A percentile compares a stretch with the other conserved stretches of the same genome.
phyloP scores from a whole-genome alignment of 2,113 vertebrate genomes.

The Chinchilla lanigera region DNA sequence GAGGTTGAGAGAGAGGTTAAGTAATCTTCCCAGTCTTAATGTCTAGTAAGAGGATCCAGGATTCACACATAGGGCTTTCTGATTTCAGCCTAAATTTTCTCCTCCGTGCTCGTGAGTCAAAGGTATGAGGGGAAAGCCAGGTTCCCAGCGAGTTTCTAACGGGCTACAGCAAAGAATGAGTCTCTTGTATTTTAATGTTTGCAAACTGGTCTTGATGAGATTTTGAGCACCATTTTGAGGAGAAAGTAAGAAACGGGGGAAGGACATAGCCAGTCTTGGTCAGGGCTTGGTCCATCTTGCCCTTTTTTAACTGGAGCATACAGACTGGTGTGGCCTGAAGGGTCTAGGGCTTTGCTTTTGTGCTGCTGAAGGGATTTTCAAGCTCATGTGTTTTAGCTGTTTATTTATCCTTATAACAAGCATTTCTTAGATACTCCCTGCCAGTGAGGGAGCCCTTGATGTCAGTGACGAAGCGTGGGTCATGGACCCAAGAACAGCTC shows the following conservation, averaged over 20 bases:
- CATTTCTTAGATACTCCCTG: neutral
- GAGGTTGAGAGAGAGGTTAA: constrained; percentile 62
- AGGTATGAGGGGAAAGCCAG: neutral
- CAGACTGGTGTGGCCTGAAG: neutral
- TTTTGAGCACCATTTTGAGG: neutral
- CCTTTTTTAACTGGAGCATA: neutral
- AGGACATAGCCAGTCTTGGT: no score
- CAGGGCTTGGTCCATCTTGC: no score
- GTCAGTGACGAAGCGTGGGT: neutral
- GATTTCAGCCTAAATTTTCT: neutral
- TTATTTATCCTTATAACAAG: neutral
- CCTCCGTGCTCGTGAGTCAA: neutral
- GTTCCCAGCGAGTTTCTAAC: neutral
- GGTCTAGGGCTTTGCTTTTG: neutral
- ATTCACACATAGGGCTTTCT: neutral
- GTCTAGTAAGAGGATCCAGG: neutral
- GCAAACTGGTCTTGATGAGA: neutral
- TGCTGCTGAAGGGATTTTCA: neutral
- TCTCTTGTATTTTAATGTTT: neutral
- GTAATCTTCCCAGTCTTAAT: constrained; percentile 33
- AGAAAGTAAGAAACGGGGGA: neutral
- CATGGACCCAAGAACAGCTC: neutral
- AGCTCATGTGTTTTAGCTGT: neutral
- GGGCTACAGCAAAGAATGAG: neutral
- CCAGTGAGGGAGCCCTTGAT: neutral